Percentiles rank a stretch among this genome's conserved stretches.
These are phyloP conservation scores for Bombylius major DNA, from an alignment of 2,888 invertebrate species.

Conservation along the genomic window DNA sequence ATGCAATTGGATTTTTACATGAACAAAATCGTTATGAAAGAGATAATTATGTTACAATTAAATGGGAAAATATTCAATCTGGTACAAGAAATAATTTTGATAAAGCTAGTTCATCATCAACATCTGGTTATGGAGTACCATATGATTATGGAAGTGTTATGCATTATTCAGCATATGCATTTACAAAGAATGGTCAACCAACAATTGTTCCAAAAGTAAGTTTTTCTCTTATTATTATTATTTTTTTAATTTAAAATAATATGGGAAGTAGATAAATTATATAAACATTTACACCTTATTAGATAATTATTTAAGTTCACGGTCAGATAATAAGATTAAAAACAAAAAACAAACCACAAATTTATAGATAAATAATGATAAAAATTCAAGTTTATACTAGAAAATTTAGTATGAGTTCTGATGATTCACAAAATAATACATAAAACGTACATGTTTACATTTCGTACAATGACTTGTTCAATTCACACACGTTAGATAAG, in stretches of 20 bases:
- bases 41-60: slow-evolving; percentile 52
- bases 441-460: no score
- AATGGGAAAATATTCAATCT: slow-evolving; percentile 53
- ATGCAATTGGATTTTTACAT: slow-evolving; percentile 66
- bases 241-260: not conserved
- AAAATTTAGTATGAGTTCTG: no score
- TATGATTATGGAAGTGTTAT: slow-evolving; percentile 74
- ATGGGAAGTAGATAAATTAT: no score
- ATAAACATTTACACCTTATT: no score
- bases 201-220: slow-evolving; percentile 59
- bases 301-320: no score
- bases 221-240: not conserved
- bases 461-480: no score
- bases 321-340: no score
- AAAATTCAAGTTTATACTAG: no score
- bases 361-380: no score
- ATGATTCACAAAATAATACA: no score
- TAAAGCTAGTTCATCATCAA: slow-evolving; percentile 43
- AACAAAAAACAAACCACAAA: no score
- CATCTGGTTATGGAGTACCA: slow-evolving; percentile 53
- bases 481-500: no score
- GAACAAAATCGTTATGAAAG: slow-evolving; percentile 70
- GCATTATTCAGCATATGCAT: slow-evolving; percentile 70
- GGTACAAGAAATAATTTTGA: slow-evolving; percentile 58
- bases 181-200: slow-evolving; percentile 55